These are phyloP conservation scores for Ivindomyrus marchei DNA, from an alignment of 2,113 vertebrate genomes.

Conservation along the genomic window DNA sequence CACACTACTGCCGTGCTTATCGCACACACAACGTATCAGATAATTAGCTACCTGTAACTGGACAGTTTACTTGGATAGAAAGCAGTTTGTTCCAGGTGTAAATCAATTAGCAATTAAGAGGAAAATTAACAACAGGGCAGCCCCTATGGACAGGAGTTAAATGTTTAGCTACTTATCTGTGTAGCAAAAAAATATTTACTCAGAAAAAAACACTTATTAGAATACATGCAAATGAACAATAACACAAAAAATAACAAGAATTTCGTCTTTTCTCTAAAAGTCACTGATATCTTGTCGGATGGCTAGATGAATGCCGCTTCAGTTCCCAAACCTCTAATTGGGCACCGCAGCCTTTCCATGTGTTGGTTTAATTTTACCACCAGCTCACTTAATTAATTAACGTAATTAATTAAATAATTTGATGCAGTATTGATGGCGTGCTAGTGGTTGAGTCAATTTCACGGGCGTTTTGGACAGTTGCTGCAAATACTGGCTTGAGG, in stretches of 20 bases:
- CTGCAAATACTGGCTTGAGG: background rate
- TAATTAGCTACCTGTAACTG: background rate
- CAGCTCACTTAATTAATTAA: background rate
- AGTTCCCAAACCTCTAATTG: background rate
- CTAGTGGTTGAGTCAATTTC: background rate
- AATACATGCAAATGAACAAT: background rate
- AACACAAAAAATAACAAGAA: background rate
- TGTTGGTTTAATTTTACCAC: background rate
- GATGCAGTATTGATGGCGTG: background rate
- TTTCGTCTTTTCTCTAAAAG: background rate
- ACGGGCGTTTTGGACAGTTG: background rate
- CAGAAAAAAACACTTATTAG: background rate
- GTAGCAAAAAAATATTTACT: background rate
- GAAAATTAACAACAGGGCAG: background rate
- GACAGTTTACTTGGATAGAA: background rate
- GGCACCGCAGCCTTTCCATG: background rate
- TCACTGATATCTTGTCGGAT: background rate
- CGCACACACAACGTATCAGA: background rate
- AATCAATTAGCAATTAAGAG: background rate
- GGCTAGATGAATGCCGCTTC: background rate
- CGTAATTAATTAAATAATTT: background rate
- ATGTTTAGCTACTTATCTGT: background rate
- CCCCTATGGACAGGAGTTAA: background rate
- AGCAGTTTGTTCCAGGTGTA: background rate
- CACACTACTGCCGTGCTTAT: background rate